These are phyloP conservation scores for Nothoprocta pentlandii DNA, from an alignment of 2,113 vertebrate species.

Conservation along the genomic window DNA sequence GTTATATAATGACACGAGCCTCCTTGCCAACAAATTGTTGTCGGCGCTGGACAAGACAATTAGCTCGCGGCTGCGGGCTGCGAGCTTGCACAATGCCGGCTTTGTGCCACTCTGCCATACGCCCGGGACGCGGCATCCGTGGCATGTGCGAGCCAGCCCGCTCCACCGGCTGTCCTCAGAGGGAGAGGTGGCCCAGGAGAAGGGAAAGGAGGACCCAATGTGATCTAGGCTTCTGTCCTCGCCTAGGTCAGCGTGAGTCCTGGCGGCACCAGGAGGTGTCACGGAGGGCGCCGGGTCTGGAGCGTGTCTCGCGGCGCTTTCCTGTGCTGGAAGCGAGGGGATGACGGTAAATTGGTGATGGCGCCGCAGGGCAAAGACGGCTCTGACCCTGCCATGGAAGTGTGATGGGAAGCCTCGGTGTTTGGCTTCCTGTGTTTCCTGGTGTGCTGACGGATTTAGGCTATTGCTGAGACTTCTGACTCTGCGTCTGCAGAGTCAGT, in stretches of 20 bases:
- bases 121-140: neutral
- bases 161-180: neutral
- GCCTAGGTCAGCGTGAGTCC: neutral
- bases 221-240: neutral
- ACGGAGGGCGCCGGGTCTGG: neutral
- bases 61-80: slow-evolving; percentile 56
- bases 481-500: neutral
- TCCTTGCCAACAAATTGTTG: slow-evolving; percentile 72
- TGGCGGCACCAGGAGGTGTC: neutral
- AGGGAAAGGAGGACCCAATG: neutral
- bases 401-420: slow-evolving; percentile 23
- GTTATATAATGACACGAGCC: slow-evolving; percentile 73
- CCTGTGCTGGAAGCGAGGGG: neutral
- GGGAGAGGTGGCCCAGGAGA: neutral
- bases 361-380: neutral
- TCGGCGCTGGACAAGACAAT: slow-evolving; percentile 57
- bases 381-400: slow-evolving; percentile 40
- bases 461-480: slow-evolving; percentile 32
- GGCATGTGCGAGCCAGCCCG: neutral
- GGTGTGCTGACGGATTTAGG: slow-evolving; percentile 44
- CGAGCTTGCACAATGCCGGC: slow-evolving; percentile 61
- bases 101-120: slow-evolving; percentile 72
- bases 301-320: neutral
- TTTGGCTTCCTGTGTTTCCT: slow-evolving; percentile 56
- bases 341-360: neutral